Evolutionary conservation across 1,140 invertebrate genomes (phyloP).

Genomic region (Solenopsis invicta): DNA sequence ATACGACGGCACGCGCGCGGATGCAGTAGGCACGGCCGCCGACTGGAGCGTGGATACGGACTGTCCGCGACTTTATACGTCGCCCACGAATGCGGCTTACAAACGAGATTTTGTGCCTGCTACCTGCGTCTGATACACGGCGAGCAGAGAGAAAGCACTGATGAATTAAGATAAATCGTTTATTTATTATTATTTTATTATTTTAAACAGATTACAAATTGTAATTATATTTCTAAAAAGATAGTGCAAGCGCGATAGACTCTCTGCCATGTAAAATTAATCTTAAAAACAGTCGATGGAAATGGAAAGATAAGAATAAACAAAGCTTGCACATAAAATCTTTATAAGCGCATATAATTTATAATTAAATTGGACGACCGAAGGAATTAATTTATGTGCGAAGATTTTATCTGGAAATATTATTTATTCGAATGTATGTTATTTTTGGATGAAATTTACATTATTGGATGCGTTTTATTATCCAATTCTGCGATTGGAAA

Average conservation of each 20-base stretch:
- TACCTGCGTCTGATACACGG: not conserved
- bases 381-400: not conserved
- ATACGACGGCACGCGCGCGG: conserved; percentile 70
- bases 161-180: conserved; percentile 2
- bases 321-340: not conserved
- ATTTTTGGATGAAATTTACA: not conserved
- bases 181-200: not conserved
- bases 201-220: not conserved
- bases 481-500: not conserved
- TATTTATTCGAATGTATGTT: not conserved
- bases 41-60: conserved; percentile 83
- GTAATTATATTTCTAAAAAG: not conserved
- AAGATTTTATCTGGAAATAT: not conserved
- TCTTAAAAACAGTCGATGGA: not conserved
- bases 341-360: not conserved
- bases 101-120: conserved; percentile 19
- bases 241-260: not conserved
- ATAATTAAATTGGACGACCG: not conserved
- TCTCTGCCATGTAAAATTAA: not conserved
- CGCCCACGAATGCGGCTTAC: conserved; percentile 80
- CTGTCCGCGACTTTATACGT: conserved; percentile 84
- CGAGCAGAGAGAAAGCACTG: not conserved
- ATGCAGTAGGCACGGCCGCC: conserved; percentile 75
- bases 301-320: conserved; percentile 19
- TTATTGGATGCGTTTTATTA: not conserved